Evolutionary conservation across 2,113 vertebrate species (phyloP), one percentile per base, ranked within the genome.

Genomic region (Tetrao urogallus): DNA sequence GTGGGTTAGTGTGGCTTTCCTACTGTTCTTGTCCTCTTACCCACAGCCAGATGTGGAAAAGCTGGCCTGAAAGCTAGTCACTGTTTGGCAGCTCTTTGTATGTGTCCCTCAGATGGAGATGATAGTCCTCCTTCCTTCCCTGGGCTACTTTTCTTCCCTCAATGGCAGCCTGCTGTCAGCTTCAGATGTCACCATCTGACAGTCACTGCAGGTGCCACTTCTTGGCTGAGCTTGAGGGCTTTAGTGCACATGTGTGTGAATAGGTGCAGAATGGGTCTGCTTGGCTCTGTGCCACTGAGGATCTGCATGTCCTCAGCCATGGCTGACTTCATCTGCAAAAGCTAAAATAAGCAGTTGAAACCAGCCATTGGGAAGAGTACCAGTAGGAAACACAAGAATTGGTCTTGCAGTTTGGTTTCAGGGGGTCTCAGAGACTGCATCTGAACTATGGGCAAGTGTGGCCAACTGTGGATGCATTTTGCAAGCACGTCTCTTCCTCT

Each of bases 191-290:
- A 4, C 22, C 78, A 30, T 32, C 50, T 28, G 43, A 0, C 27
- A 10, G 0, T 40, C 11, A 28, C 67, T 74, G n/a, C 45, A 16
- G 20, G 16, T 87, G 50, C 61, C n/a, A 2, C 66, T 61, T 48
- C 36, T 22, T 20, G 66, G 70, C 20, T 0, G 0, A 36, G 43
- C 6, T 77, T 60, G 50, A 34, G 74, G 15, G 70, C 4, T 0
- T 0, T 10, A 6, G 25, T 27, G 30, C 47, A 45, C 57, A 58
- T 42, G 22, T 58, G 42, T 66, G 56, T 54, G 36, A 4, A 1
- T 22, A 78, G 76, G 13, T 43, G 64, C 11, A 13, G 32, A 34
- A 28, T 1, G 2, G 15, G 11, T 75, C 34, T 93, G 21, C 40
- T n/a, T 0, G 57, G 22, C 38, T 74, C n/a, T 47, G 17, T 48